Evolutionary conservation across 2,113 vertebrate genomes (phyloP), one percentile per base, ranked within the genome.

Genomic region (Eurypyga helias): DNA sequence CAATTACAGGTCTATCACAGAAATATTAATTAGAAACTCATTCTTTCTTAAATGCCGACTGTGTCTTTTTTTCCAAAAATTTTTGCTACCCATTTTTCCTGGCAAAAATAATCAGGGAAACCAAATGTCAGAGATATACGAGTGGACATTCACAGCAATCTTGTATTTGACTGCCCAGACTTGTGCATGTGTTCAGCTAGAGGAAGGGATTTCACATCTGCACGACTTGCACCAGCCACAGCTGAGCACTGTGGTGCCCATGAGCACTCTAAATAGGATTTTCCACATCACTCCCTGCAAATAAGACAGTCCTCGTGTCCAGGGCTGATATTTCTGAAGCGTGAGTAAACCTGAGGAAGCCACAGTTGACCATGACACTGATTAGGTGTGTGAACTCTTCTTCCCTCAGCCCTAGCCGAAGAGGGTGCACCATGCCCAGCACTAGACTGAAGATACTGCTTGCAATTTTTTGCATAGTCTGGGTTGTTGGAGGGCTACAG

Each of bases 111-210:
- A 31, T 23, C 17, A 34, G 19, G 13, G 20, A 76, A 51, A 33
- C 1, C 18, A 88, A 67, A 76, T 4, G 3, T 17, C 61, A 52
- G 75, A 60, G 21, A 49, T 54, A 10, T 7, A 45, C 0, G 0
- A 31, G 38, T 33, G 28, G n/a, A 25, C 1, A 0, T 36, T 87
- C 19, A 65, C 21, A 84, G 15, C 2, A 1, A 11, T 28, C 17
- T 81, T 75, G 31, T 7, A 25, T 83, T 65, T 83, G 25, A 28
- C 45, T 61, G 28, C 46, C 15, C 52, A 58, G 54, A n/a, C 14
- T 10, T 62, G 16, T 17, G 31, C n/a, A 46, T 52, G 80, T 4
- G 1, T 15, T 29, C 31, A 65, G 69, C 46, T 69, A 15, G 55
- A 73, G 48, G 34, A 83, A 67, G 51, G 14, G 48, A 7, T 87